A percentile compares a stretch with the other conserved stretches of the same genome.
These are phyloP conservation scores for Holothuria leucospilota DNA, from an alignment of 53 echinoderm and acorn worm genomes.

Conservation along the genomic window DNA sequence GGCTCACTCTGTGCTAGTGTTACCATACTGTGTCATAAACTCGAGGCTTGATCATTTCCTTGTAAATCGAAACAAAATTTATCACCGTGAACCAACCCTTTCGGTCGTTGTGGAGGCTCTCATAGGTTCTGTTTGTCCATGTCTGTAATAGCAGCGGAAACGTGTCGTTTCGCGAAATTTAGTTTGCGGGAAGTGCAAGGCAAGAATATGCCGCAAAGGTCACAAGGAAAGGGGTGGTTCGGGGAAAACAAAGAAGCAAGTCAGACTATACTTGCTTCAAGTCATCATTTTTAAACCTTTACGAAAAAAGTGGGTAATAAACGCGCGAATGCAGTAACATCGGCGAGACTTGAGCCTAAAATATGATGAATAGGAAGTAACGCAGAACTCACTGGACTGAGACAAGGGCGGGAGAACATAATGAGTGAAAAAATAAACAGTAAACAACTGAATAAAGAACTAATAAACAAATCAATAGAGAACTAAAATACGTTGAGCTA, in stretches of 20 bases:
- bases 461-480: too few species aligned
- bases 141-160: conserved; percentile 6
- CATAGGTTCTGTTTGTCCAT: conserved; percentile 5
- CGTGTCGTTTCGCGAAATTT: conserved; percentile 4
- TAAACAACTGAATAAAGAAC: too few species aligned
- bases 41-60: conserved; percentile 41
- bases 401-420: too few species aligned
- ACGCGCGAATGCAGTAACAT: too few species aligned
- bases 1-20: conserved; percentile 2
- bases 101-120: conserved; percentile 42
- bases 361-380: too few species aligned
- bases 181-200: conserved; percentile 24
- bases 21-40: conserved; percentile 22
- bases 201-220: conserved; percentile 20
- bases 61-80: conserved; percentile 42
- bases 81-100: conserved; percentile 22
- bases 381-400: too few species aligned
- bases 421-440: too few species aligned
- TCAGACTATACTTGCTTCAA: conserved; percentile 14
- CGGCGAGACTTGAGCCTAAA: too few species aligned
- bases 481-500: too few species aligned
- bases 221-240: conserved; percentile 3
- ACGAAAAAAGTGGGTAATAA: too few species aligned
- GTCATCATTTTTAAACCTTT: neutral
- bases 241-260: conserved; percentile 1